phyloP scores from a whole-genome alignment of 2,888 invertebrate genomes.

The Hybos culiciformis region DNA sequence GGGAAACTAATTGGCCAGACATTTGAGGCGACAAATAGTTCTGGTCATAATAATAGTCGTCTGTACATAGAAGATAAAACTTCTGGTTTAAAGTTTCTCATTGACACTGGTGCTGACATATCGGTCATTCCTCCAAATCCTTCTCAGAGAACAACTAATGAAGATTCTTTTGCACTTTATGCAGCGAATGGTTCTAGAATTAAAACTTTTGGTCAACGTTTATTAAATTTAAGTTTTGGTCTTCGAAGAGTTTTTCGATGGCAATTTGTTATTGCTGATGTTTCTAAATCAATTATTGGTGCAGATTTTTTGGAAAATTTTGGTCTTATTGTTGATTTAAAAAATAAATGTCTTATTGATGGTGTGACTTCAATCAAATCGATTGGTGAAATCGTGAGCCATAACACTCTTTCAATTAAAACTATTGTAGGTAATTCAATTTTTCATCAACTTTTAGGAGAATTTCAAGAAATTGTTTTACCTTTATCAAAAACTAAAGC shows the following conservation, averaged over 20 bases:
- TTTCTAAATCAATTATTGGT: neutral
- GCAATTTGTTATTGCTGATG: neutral
- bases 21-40: too few species aligned
- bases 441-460: too few species aligned
- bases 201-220: neutral
- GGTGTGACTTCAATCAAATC: neutral
- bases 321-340: neutral
- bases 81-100: slow-evolving; percentile 10
- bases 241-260: neutral
- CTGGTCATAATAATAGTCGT: slow-evolving; percentile 2
- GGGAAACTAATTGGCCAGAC: slow-evolving; percentile 10
- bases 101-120: slow-evolving; percentile 11
- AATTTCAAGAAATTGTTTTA: too few species aligned
- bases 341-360: neutral
- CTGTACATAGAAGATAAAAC: slow-evolving; percentile 3
- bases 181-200: neutral
- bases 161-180: too few species aligned
- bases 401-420: neutral
- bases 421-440: too few species aligned
- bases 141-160: too few species aligned
- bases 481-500: neutral
- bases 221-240: neutral
- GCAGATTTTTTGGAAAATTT: neutral
- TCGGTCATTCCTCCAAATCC: slow-evolving; percentile 10
- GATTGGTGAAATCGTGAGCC: neutral